phyloP scores from a whole-genome alignment of 2,797 vertebrate species.

The Hemibagrus guttatus region DNA sequence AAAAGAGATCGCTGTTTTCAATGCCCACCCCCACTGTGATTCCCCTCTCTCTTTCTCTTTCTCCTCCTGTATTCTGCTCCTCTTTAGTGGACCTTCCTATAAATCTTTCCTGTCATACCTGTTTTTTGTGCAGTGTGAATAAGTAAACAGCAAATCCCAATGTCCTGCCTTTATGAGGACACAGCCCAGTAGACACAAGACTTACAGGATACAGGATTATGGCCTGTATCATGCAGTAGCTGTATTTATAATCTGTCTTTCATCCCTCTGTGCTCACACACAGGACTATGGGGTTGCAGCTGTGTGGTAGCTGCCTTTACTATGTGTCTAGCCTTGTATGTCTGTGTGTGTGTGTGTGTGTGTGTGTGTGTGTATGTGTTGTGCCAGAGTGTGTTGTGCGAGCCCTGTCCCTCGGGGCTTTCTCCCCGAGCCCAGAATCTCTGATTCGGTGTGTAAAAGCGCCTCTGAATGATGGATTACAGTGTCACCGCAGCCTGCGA shows the following conservation, averaged over 20 bases:
- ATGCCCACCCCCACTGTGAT: conserved; percentile 32
- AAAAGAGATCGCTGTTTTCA: conserved; percentile 54
- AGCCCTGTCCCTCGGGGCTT: conserved; percentile 83
- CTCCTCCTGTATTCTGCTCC: conserved; percentile 2
- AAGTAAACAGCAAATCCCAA: conserved; percentile 29
- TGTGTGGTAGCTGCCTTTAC: conserved; percentile 54
- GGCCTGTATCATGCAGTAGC: conserved; percentile 38
- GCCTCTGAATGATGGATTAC: conserved; percentile 99
- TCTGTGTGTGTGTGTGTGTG: conserved; percentile 58
- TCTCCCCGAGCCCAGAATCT: conserved; percentile 79
- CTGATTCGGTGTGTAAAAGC: conserved; percentile 98
- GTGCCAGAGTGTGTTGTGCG: conserved; percentile 68
- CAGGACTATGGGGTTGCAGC: conserved; percentile 52
- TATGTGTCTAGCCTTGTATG: conserved; percentile 51
- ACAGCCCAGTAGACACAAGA: conserved; percentile 30
- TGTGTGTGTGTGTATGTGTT: conserved; percentile 56
- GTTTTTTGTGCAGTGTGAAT: conserved; percentile 31
- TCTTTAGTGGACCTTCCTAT: conserved; percentile 34
- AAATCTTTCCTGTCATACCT: conserved; percentile 26
- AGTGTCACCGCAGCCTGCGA: conserved; percentile 97
- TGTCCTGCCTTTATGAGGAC: conserved; percentile 15
- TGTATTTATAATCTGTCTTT: conserved; percentile 49
- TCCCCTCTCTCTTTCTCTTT: conserved; percentile 15
- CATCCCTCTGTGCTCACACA: conserved; percentile 53
- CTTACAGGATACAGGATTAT: conserved; percentile 28